These are phyloP conservation scores for Musca domestica DNA, from an alignment of 1,140 invertebrate species.

Conservation along the genomic window DNA sequence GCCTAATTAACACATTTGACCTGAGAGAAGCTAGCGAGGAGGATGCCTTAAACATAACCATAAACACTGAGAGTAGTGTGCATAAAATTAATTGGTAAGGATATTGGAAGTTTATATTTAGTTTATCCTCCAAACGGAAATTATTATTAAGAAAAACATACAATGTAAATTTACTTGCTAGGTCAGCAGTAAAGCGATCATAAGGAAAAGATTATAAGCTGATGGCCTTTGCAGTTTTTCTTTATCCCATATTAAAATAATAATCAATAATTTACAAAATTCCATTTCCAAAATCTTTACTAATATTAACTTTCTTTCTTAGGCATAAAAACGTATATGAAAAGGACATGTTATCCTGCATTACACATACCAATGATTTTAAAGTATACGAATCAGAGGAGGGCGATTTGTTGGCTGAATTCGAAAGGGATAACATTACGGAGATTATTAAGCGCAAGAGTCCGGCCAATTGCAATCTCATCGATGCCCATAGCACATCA, in stretches of 20 bases:
- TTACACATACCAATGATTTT: slow-evolving; percentile 70
- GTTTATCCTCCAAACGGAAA: not conserved
- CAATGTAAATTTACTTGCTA: too few relatives aligned
- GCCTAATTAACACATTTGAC: slow-evolving; percentile 84
- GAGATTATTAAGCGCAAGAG: slow-evolving; percentile 58
- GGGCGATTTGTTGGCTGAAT: slow-evolving; percentile 59
- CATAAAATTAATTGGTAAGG: slow-evolving; percentile 61
- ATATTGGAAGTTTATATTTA: not conserved
- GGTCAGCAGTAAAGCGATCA: too few relatives aligned
- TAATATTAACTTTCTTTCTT: too few relatives aligned
- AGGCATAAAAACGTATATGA: slow-evolving; percentile 53
- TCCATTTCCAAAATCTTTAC: not conserved
- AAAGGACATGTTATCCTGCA: slow-evolving; percentile 60
- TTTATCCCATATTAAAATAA: too few relatives aligned
- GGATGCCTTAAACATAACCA: slow-evolving; percentile 72
- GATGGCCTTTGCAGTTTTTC: too few relatives aligned
- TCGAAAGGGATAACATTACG: slow-evolving; percentile 59
- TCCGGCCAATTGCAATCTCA: slow-evolving; percentile 66
- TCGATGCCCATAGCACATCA: slow-evolving; percentile 57
- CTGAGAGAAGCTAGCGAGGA: slow-evolving; percentile 73
- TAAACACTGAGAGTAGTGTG: slow-evolving; percentile 83
- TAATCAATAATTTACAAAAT: too few relatives aligned
- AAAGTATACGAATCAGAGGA: slow-evolving; percentile 67
- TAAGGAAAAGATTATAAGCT: too few relatives aligned
- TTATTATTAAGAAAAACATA: too few relatives aligned